phyloP scores from a whole-genome alignment of 92 coral and sea anemone species.

The Phymanthus crucifer region DNA sequence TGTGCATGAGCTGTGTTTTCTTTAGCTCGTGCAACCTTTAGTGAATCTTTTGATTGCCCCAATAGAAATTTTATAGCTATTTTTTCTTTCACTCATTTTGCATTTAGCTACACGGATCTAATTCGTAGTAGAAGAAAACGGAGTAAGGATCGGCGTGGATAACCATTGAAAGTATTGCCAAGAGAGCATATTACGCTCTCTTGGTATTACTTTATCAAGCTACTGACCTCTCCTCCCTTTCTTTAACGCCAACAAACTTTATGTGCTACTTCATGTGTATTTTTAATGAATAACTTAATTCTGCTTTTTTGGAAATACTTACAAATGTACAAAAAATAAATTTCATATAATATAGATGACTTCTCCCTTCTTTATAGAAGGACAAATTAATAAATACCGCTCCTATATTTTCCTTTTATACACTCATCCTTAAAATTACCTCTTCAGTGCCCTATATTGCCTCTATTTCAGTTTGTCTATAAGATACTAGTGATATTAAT shows the following conservation, averaged over 20 bases:
- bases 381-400: background rate
- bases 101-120: too few species aligned
- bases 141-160: too few species aligned
- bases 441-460: background rate
- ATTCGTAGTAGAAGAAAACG: too few species aligned
- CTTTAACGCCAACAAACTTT: background rate
- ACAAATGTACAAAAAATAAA: slow-evolving; percentile 1
- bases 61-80: too few species aligned
- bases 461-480: background rate
- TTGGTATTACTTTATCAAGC: too few species aligned
- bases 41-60: too few species aligned
- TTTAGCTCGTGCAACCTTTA: background rate
- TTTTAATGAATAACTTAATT: background rate
- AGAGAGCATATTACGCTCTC: too few species aligned
- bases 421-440: background rate
- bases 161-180: too few species aligned
- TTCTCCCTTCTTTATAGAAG: background rate
- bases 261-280: background rate
- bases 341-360: background rate
- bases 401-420: background rate
- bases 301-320: background rate
- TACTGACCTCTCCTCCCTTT: background rate
- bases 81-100: too few species aligned
- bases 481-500: background rate
- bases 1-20: background rate